A percentile compares a stretch with the other conserved stretches of the same genome.
Evolutionary conservation across 2,113 vertebrate genomes (phyloP).

Genomic region (Ranitomeya imitator): DNA sequence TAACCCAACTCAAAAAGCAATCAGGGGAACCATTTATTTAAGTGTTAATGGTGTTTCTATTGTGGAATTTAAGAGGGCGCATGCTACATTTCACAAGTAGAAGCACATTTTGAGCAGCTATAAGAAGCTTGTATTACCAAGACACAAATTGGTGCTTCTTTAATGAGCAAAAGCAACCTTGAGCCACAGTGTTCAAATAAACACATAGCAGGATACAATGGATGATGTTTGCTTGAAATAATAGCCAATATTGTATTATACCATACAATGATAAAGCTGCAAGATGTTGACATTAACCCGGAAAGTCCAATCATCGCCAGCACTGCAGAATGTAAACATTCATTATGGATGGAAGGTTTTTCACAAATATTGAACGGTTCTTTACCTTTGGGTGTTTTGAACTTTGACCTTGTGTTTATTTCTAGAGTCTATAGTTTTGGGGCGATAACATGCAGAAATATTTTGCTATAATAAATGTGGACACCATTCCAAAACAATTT

Average conservation of each 20-base stretch:
- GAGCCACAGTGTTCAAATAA: not conserved
- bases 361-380: conserved; percentile 18
- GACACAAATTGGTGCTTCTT: not conserved
- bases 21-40: conserved; percentile 9
- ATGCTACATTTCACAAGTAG: not conserved
- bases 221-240: not conserved
- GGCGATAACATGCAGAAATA: not conserved
- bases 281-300: not conserved
- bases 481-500: not conserved
- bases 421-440: not conserved
- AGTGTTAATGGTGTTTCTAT: not conserved
- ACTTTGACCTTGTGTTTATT: conserved; percentile 34
- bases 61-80: conserved; percentile 5
- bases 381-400: conserved; percentile 42
- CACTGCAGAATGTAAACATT: conserved; percentile 18
- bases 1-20: conserved; percentile 2
- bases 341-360: conserved; percentile 1
- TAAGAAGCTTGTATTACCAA: not conserved
- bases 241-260: not conserved
- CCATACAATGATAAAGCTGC: not conserved
- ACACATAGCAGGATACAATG: not conserved
- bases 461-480: conserved; percentile 5
- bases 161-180: not conserved
- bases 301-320: conserved; percentile 13
- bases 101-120: not conserved